Evolutionary conservation across 2,113 vertebrate species (phyloP).

Genomic region (Mormyrus lacerda): DNA sequence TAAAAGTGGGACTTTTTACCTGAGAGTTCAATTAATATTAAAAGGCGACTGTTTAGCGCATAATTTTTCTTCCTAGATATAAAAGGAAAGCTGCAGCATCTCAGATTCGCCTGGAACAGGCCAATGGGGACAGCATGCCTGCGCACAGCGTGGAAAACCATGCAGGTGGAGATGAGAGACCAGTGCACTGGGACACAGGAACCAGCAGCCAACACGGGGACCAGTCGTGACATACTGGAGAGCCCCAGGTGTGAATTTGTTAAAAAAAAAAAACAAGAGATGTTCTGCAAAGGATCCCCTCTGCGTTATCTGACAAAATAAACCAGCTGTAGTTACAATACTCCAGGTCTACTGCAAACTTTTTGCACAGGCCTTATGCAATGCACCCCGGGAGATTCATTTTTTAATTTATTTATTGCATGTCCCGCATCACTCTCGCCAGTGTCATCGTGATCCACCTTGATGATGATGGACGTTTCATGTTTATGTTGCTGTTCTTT

Average conservation of each 20-base stretch:
- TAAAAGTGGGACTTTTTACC: conserved; percentile 48
- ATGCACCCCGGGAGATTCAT: not conserved
- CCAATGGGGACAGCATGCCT: too few species aligned
- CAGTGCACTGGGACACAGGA: not conserved
- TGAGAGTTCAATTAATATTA: conserved; percentile 28
- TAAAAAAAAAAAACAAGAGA: not conserved
- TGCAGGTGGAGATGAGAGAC: not conserved
- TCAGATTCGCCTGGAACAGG: not conserved
- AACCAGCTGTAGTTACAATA: not conserved
- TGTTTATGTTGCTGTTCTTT: not conserved
- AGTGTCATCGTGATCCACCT: not conserved
- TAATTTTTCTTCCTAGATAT: not conserved
- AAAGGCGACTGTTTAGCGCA: not conserved
- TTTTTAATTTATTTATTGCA: not conserved
- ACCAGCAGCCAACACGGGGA: not conserved
- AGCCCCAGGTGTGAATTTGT: not conserved
- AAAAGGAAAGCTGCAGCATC: not conserved
- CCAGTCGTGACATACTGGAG: not conserved
- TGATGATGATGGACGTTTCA: not conserved
- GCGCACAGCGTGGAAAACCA: not conserved
- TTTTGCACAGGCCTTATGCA: not conserved
- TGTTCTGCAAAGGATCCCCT: not conserved
- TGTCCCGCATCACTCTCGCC: not conserved
- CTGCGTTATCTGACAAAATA: not conserved
- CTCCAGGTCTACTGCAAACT: not conserved